Evolutionary conservation across 2,797 vertebrate species (phyloP), one percentile per base, ranked within the genome.

Genomic region (Semaprochilodus insignis): DNA sequence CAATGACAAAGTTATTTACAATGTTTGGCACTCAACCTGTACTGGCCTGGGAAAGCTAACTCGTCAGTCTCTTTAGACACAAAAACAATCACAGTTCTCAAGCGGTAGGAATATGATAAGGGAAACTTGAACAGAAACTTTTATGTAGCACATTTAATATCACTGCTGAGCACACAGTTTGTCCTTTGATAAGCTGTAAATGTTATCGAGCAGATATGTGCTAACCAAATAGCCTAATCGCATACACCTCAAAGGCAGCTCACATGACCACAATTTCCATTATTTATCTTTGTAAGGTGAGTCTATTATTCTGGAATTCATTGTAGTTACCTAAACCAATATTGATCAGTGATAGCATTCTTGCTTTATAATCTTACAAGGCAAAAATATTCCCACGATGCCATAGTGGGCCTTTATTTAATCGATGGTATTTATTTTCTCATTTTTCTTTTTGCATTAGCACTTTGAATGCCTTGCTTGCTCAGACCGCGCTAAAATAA

Each of bases 191-290:
- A 86, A 69, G 81, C 72, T 84, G 80, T 86, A 83, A 87, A 90
- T 90, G 87, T 90, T 90, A 90, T 91, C 88, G 72, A 17, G 4
- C 60, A 21, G 85, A 88, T 90, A 91, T 90, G 87, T 92, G 90
- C 93, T 93, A 93, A 93, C 91, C 87, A 96, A 96, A 96, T 90
- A 96, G 82, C 91, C 82, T 90, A 94, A 96, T 96, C 93, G 25
- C 90, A 90, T 80, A 74, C 86, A 94, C 92, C 91, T 95, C 93
- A 95, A 94, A 95, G 93, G 90, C 83, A 85, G 81, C 85, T 90
- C 89, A 90, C 85, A 90, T 88, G 91, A 92, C 91, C 91, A 91
- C 85, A 88, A 87, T 89, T 91, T 93, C 88, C 87, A 91, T 90
- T 90, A 82, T 74, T 86, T 87, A 81, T 78, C 84, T 88, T 86